phyloP scores from a whole-genome alignment of 2,888 invertebrate genomes.

The Heteropelma amictum region DNA sequence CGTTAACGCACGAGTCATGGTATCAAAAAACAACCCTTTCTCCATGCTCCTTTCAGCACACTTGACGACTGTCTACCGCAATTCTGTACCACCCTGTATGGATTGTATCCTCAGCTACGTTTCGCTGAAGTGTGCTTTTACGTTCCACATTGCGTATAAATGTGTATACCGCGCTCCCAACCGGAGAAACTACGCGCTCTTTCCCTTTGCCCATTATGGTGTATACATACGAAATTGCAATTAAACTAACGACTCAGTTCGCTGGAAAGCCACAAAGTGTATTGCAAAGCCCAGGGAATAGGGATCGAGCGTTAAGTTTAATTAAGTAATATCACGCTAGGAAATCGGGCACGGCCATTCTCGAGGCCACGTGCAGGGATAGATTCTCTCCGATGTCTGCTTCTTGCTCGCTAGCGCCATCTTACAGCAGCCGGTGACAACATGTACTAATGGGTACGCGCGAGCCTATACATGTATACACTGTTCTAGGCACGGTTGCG shows the following conservation, averaged over 20 bases:
- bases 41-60: no score
- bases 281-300: slow-evolving; percentile 55
- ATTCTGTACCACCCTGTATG: slow-evolving; percentile 21
- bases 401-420: slow-evolving; percentile 25
- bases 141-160: neutral
- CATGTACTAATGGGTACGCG: slow-evolving; percentile 5
- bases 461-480: neutral
- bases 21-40: slow-evolving; percentile 31
- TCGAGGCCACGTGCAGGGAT: slow-evolving; percentile 54
- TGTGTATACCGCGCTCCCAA: neutral
- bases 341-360: slow-evolving; percentile 63
- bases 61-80: slow-evolving; percentile 2
- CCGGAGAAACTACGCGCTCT: slow-evolving; percentile 26
- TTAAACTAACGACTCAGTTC: slow-evolving; percentile 66
- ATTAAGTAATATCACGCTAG: slow-evolving; percentile 66
- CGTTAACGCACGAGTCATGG: slow-evolving; percentile 28
- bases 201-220: slow-evolving; percentile 6
- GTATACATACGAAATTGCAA: slow-evolving; percentile 62
- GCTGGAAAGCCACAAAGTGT: slow-evolving; percentile 59
- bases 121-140: neutral
- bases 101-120: slow-evolving; percentile 19
- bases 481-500: neutral
- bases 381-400: neutral
- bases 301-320: slow-evolving; percentile 65
- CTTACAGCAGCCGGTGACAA: neutral